Base-by-base conservation (phyloP, 2,113 vertebrate species). In the Lontra canadensis region DNA sequence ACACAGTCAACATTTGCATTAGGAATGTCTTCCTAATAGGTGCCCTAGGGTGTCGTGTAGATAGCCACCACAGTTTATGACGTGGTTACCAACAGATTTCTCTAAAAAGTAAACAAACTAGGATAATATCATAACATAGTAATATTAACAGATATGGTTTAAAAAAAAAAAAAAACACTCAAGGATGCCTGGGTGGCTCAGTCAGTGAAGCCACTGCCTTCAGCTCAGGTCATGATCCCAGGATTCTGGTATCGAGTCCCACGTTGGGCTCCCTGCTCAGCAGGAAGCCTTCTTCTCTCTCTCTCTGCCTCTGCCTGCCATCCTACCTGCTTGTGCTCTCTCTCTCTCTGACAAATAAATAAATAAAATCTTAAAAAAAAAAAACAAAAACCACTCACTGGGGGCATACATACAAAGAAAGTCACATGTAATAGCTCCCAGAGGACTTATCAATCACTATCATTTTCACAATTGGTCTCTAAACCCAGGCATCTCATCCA, bases 381-480 rank as follows among this genome's bases (percentile, higher is more conserved):
- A 63, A 63, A 63, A 63, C 5, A 57, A 5, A 4, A 0, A 4
- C 52, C 80, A 90, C n/a, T n/a, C 57, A 44, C 21, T 15, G 81
- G 84, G 47, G 86, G 81, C 69, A 25, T 4, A 31, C 34, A 73
- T 36, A 55, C 79, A 94, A 97, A 74, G 0, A 36, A 52, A 96
- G 55, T 31, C 93, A 78, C n/a, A 39, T 31, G 80, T 92, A 57
- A 88, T 97, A 98, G 92, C 31, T 82, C 76, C 69, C 94, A 80
- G 96, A 78, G 78, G 88, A 90, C 42, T 65, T 97, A 92, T 98
- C 97, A 71, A 94, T 98, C 96, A 97, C 31, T 94, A 94, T 96
- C 98, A 98, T 9, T 89, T 97, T 97, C 78, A 84, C 74, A 96
- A 82, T 29, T 8, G 31, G 85, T 63, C 84, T 97, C 93, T 39